phyloP scores from a whole-genome alignment of 2,888 invertebrate species.

The Melipona beecheii region DNA sequence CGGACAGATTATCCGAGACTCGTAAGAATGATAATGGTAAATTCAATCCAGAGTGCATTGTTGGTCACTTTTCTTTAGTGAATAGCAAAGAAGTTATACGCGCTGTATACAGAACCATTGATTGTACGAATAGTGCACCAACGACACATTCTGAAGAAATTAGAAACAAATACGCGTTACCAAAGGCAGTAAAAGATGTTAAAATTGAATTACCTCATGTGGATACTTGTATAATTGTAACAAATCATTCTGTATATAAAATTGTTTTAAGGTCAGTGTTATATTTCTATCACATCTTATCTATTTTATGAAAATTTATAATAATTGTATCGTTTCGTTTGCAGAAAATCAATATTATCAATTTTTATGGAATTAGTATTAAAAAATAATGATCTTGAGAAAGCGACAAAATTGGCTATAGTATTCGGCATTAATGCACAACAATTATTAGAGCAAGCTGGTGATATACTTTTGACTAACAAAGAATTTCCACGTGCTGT shows the following conservation, averaged over 20 bases:
- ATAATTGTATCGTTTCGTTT: conserved; percentile 28
- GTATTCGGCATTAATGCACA: conserved; percentile 88
- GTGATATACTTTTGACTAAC: conserved; percentile 91
- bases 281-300: conserved; percentile 6
- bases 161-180: conserved; percentile 81
- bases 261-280: conserved; percentile 85
- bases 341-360: conserved; percentile 83
- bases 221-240: conserved; percentile 87
- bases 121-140: conserved; percentile 79
- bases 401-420: conserved; percentile 86
- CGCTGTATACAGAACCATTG: conserved; percentile 85
- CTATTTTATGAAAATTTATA: background rate
- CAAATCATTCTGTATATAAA: conserved; percentile 87
- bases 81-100: conserved; percentile 85
- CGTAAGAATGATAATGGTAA: conserved; percentile 85
- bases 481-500: conserved; percentile 91
- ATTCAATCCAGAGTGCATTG: conserved; percentile 86
- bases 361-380: conserved; percentile 87
- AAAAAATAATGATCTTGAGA: conserved; percentile 85
- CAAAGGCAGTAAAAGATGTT: conserved; percentile 84
- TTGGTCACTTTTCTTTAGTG: conserved; percentile 86
- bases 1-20: conserved; percentile 86
- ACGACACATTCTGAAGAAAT: conserved; percentile 76
- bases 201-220: conserved; percentile 84
- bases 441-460: conserved; percentile 90